Evolutionary conservation across 35 echinoderm and acorn worm genomes (phyloP).

Genomic region (Strongylocentrotus purpuratus): DNA sequence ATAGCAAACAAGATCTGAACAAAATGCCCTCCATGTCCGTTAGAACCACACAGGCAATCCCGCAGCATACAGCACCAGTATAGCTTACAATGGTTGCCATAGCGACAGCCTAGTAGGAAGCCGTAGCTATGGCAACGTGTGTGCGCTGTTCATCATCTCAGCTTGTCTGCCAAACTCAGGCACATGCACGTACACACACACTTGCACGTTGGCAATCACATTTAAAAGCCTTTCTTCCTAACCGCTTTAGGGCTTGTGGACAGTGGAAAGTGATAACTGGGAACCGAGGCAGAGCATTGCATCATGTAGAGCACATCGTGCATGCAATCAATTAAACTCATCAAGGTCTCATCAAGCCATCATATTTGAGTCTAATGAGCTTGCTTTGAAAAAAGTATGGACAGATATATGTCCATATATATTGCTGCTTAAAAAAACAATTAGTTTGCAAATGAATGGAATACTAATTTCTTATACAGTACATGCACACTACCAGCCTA

Average conservation of each 20-base stretch:
- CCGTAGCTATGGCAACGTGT: conserved; percentile 8
- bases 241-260: neutral
- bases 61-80: neutral
- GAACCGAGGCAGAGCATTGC: neutral
- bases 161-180: neutral
- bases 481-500: too few relatives aligned
- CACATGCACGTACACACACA: neutral
- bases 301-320: neutral
- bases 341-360: neutral
- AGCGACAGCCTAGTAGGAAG: conserved; percentile 32
- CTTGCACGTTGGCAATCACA: neutral
- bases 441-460: too few relatives aligned
- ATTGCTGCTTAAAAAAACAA: too few relatives aligned
- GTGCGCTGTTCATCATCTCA: neutral
- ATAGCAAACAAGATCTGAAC: neutral
- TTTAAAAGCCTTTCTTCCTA: neutral
- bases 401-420: too few relatives aligned
- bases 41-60: neutral
- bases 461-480: too few relatives aligned
- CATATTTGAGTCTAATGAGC: neutral
- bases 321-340: neutral
- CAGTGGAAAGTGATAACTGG: neutral
- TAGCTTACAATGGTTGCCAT: conserved; percentile 18
- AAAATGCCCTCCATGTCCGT: neutral
- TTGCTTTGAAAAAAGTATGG: too few relatives aligned